A percentile compares a stretch with the other conserved stretches of the same genome.
phyloP scores from a whole-genome alignment of 30 jellyfish, hydroid and myxozoan species.

The Hydractinia symbiolongicarpus region DNA sequence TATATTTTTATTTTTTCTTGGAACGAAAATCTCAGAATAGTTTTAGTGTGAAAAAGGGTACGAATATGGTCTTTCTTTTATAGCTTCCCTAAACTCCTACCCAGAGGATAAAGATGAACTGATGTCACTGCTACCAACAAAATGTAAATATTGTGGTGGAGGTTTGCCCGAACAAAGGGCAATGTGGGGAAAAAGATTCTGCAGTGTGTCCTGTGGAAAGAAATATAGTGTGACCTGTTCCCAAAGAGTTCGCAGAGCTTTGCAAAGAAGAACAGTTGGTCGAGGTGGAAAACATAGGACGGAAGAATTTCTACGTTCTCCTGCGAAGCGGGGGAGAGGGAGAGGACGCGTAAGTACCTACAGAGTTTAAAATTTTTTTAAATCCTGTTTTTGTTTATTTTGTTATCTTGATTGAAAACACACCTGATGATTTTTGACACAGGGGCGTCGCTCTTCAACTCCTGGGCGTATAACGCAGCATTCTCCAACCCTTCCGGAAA shows the following conservation, averaged over 20 bases:
- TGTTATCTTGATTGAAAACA: neutral
- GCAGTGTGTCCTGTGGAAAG: slow-evolving; percentile 96
- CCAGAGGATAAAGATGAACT: slow-evolving; percentile 62
- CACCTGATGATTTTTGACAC: neutral
- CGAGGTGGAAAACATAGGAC: slow-evolving; percentile 44
- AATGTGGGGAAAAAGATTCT: slow-evolving; percentile 96
- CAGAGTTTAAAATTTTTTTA: neutral
- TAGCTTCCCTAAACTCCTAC: slow-evolving; percentile 27
- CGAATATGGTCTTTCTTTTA: neutral
- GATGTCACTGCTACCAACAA: slow-evolving; percentile 90
- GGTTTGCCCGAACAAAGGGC: slow-evolving; percentile 88
- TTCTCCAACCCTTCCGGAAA: neutral
- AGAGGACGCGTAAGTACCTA: slow-evolving; percentile 6
- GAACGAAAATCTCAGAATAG: too few relatives aligned
- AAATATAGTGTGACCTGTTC: slow-evolving; percentile 72
- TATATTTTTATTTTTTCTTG: too few relatives aligned
- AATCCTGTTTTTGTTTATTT: neutral
- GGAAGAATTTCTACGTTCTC: neutral
- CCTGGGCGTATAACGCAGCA: slow-evolving; percentile 7
- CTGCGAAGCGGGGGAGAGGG: slow-evolving; percentile 15
- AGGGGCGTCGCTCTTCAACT: slow-evolving; percentile 16
- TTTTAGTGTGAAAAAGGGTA: too few relatives aligned
- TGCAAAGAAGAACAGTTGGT: slow-evolving; percentile 22
- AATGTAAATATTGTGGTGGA: slow-evolving; percentile 93
- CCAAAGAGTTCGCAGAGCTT: slow-evolving; percentile 61